Evolutionary conservation across 2,888 invertebrate species (phyloP), one percentile per base, ranked within the genome.

Genomic region (Mythimna ferrago): DNA sequence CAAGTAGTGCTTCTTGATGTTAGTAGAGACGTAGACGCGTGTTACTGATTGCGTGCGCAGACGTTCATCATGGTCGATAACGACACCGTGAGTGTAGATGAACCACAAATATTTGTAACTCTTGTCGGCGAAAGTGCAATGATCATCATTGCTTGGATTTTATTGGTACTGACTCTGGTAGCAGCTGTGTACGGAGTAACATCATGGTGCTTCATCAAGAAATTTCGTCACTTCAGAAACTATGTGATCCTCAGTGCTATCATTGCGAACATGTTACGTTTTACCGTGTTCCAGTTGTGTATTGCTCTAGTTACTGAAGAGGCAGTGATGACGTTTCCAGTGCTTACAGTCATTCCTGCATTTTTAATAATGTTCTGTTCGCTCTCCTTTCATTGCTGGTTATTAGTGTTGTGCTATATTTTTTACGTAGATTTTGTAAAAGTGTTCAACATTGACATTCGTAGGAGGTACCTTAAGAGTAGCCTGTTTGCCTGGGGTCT

Each of bases 181-280:
- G 14, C 78, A 2, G 41, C 38, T 14, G 32, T 44, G 0, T 77
- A 71, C 16, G 77, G 77, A 63, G 57, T 77, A 11, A 48, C 2
- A 6, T 77, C 71, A 2, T 77, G 76, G 76, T 77, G 66, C 11
- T 6, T 54, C 3, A 57, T 77, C 0, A 63, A 21, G 11, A 77
- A 77, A 19, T 77, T 77, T n/a, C 70, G 78, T 4, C 41, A 62
- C 32, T 77, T 66, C 19, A 64, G 69, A 44, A 69, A 69, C 69
- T 69, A 64, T 57, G 64, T 64, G 57, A 48, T 64, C 41, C 41
- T 66, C 16, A 54, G 54, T 66, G 66, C 54, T 2, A 63, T 64
- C 1, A 0, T 57, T 14, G 48, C 56, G 4, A n/a, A 21, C 14
- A 14, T 38, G 21, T 5, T 56, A 7, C 44, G 38, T 6, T 44